Conservation (phyloP, 2,888 invertebrate genomes). For the Polyommatus icarus region DNA sequence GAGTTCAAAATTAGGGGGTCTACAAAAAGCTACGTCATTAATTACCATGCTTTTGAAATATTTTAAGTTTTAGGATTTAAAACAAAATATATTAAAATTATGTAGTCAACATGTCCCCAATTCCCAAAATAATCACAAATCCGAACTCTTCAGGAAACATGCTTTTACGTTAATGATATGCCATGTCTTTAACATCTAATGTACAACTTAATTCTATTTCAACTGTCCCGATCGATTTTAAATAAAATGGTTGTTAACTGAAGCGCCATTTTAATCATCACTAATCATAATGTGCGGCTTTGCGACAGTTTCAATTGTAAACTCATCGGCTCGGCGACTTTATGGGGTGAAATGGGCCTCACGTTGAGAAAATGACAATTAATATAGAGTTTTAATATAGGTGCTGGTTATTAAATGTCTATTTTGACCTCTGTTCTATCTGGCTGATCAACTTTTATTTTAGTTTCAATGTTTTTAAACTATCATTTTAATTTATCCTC, state of each 20-base stretch:
- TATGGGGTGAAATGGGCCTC: constrained; percentile 42
- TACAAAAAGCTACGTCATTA: no score
- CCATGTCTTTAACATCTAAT: background rate
- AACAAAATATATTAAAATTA: no score
- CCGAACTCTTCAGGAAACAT: background rate
- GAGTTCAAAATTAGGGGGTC: no score
- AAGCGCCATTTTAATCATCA: constrained; percentile 21
- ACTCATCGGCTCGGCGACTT: constrained; percentile 48
- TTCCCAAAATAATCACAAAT: background rate
- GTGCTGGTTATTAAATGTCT: background rate
- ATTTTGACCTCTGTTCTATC: background rate
- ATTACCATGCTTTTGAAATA: no score
- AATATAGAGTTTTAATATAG: constrained; percentile 31
- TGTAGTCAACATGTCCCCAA: background rate
- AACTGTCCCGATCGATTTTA: background rate
- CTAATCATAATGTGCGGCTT: constrained; percentile 35
- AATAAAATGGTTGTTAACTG: background rate
- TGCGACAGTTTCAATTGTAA: constrained; percentile 64
- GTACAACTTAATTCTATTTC: background rate
- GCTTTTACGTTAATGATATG: background rate
- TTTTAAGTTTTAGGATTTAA: no score
- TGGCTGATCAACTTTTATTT: no score
- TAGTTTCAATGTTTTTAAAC: background rate
- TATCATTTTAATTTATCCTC: background rate
- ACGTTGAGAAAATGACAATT: constrained; percentile 42